Evolutionary conservation across 2,797 vertebrate species (phyloP).

Genomic region (Poliocrania exsul): DNA sequence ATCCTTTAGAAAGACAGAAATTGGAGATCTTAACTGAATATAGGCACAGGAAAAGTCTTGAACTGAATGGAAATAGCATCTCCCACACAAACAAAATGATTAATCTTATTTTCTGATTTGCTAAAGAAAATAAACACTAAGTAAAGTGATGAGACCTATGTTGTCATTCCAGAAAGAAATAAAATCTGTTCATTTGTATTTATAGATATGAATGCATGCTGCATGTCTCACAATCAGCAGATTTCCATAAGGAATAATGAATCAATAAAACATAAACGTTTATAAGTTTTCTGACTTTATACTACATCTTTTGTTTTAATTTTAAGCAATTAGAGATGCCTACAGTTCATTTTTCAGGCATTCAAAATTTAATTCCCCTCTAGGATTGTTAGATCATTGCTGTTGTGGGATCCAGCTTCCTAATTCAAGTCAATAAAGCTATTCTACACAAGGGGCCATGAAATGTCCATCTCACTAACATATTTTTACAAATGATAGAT

Average conservation of each 20-base stretch:
- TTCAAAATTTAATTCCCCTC: constrained; percentile 44
- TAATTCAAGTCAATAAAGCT: neutral
- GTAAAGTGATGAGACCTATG: neutral
- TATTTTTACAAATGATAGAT: neutral
- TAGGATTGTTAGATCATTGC: neutral
- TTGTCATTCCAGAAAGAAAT: neutral
- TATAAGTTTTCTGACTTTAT: neutral
- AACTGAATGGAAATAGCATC: neutral
- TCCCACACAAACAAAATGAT: neutral
- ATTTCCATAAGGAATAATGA: neutral
- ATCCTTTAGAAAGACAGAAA: neutral
- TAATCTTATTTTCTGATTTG: neutral
- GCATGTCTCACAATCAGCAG: neutral
- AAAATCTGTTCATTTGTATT: neutral
- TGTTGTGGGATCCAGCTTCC: neutral
- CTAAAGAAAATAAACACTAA: neutral
- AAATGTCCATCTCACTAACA: neutral
- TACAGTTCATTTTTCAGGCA: constrained; percentile 37
- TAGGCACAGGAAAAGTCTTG: neutral
- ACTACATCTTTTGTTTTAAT: neutral
- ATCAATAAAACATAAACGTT: neutral
- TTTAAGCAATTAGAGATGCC: neutral
- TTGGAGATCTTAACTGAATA: neutral
- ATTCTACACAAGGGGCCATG: neutral
- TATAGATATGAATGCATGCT: neutral